Evolutionary conservation across 2,113 vertebrate genomes (phyloP).

Genomic region (Osmerus eperlanus): DNA sequence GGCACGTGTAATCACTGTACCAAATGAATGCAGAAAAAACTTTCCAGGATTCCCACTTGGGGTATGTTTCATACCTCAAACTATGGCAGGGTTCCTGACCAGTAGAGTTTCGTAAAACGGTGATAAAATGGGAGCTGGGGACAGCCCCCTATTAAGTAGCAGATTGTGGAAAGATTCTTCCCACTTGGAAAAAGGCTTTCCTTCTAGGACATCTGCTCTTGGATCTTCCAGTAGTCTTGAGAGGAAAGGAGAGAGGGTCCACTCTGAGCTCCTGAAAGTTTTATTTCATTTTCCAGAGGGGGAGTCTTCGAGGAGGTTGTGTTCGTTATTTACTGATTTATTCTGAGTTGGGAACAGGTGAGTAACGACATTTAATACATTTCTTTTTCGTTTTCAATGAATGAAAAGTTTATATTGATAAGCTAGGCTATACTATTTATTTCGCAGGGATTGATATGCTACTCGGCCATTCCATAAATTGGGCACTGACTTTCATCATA

Average conservation of each 20-base stretch:
- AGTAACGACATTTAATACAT: conserved; percentile 29
- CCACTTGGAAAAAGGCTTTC: conserved; percentile 81
- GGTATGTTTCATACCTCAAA: conserved; percentile 71
- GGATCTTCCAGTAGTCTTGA: conserved; percentile 62
- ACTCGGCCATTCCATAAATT: no score
- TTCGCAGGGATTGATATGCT: no score
- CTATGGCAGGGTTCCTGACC: conserved; percentile 78
- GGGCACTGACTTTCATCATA: no score
- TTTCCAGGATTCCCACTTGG: conserved; percentile 66
- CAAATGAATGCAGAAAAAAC: conserved; percentile 72
- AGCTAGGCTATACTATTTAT: no score
- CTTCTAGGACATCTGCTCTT: conserved; percentile 70
- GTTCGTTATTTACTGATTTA: conserved; percentile 17
- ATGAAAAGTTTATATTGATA: no score
- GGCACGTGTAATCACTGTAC: conserved; percentile 66
- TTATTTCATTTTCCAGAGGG: conserved; percentile 27
- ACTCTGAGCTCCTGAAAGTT: conserved; percentile 49
- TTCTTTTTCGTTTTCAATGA: no score
- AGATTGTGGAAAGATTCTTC: conserved; percentile 83
- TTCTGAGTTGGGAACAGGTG: conserved; percentile 36
- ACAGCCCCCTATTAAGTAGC: conserved; percentile 97
- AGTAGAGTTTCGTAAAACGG: conserved; percentile 83
- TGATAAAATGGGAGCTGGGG: conserved; percentile 84
- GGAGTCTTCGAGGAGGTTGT: conserved; percentile 33
- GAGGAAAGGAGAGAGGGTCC: conserved; percentile 47